phyloP scores from a whole-genome alignment of 1,140 invertebrate genomes.

The Mylabris phalerata region DNA sequence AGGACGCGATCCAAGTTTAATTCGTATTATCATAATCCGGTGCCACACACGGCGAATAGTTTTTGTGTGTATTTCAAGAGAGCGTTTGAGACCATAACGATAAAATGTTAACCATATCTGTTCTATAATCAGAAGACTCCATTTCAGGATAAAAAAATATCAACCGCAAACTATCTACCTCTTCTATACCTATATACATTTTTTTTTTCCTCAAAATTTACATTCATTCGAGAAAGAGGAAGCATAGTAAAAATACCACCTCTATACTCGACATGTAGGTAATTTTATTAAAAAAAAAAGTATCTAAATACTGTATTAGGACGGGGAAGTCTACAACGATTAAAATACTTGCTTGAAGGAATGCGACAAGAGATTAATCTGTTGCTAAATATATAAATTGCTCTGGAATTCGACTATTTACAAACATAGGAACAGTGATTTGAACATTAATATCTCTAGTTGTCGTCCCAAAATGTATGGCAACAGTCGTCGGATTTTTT shows the following conservation, averaged over 20 bases:
- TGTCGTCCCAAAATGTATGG: slow-evolving; percentile 13
- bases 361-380: slow-evolving; percentile 39
- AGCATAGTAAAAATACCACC: no score
- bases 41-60: slow-evolving; percentile 28
- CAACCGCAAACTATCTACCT: no score
- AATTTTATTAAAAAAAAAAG: neutral
- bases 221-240: no score
- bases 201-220: no score
- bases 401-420: slow-evolving; percentile 40
- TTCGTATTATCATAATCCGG: slow-evolving; percentile 29
- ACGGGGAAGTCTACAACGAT: slow-evolving; percentile 31
- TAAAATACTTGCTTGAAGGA: slow-evolving; percentile 33
- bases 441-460: slow-evolving; percentile 30
- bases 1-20: slow-evolving; percentile 18
- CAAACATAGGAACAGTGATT: slow-evolving; percentile 37
- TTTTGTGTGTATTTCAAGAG: slow-evolving; percentile 17
- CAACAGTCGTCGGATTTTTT: slow-evolving; percentile 5
- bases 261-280: neutral
- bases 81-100: slow-evolving; percentile 1
- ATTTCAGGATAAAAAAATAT: no score
- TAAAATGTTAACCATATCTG: no score
- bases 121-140: no score
- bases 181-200: no score
- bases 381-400: slow-evolving; percentile 41
- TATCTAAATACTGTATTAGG: slow-evolving; percentile 18